phyloP scores from a whole-genome alignment of 2,888 invertebrate species.

The Lamproptera curius region DNA sequence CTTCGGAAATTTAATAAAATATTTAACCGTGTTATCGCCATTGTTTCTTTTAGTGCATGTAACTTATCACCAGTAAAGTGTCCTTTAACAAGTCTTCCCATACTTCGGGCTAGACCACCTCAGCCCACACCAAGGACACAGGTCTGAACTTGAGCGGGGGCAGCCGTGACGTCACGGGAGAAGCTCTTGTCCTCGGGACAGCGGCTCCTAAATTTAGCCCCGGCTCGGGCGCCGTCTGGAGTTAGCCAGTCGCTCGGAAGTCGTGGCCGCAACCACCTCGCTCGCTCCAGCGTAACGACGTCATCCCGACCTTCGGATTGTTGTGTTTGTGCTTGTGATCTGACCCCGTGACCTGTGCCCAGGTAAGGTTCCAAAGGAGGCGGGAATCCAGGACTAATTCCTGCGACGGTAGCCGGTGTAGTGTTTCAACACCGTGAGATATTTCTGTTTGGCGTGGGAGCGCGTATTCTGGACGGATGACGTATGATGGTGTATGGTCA shows the following conservation, averaged over 20 bases:
- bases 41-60: too few relatives aligned
- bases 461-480: slow-evolving; percentile 26
- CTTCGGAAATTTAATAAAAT: too few relatives aligned
- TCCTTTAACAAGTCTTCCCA: too few relatives aligned
- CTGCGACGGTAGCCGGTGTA: slow-evolving; percentile 44
- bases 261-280: slow-evolving; percentile 71
- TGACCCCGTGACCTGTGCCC: slow-evolving; percentile 31
- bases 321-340: slow-evolving; percentile 70
- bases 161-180: slow-evolving; percentile 43
- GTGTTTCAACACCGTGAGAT: slow-evolving; percentile 71
- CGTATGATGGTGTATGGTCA: slow-evolving; percentile 27
- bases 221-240: slow-evolving; percentile 40
- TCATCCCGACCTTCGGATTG: slow-evolving; percentile 63
- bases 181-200: slow-evolving; percentile 55
- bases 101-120: too few relatives aligned
- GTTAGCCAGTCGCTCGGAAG: slow-evolving; percentile 67
- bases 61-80: too few relatives aligned
- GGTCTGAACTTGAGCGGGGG: slow-evolving; percentile 45
- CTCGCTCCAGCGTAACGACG: slow-evolving; percentile 65
- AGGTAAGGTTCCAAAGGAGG: too few relatives aligned
- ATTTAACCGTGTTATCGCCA: too few relatives aligned
- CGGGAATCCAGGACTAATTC: background rate
- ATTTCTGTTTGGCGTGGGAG: slow-evolving; percentile 67
- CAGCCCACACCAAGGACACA: too few relatives aligned
- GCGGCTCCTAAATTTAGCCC: slow-evolving; percentile 60